A percentile compares a stretch with the other conserved stretches of the same genome.
phyloP scores from a whole-genome alignment of 2,888 invertebrate genomes.

The Fragum sueziense region DNA sequence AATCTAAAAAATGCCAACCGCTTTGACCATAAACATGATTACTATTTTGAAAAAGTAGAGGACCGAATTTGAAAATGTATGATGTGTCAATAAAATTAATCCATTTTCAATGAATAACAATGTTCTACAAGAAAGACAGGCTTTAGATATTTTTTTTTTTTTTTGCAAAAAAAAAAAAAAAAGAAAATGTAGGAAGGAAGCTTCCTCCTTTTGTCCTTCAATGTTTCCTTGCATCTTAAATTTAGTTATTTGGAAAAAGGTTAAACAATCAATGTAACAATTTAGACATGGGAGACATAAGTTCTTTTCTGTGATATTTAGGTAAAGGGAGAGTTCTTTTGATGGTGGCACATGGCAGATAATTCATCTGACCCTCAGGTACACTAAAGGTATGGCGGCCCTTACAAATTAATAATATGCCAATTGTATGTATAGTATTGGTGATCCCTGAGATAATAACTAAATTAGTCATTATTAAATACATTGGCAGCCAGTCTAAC shows the following conservation, averaged over 20 bases:
- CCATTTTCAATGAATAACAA: too few relatives aligned
- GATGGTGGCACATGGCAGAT: constrained; percentile 16
- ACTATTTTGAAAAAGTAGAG: too few relatives aligned
- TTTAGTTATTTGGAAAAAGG: background rate
- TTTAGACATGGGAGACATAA: too few relatives aligned
- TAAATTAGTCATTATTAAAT: constrained; percentile 18
- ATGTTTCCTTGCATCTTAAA: background rate
- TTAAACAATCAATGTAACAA: background rate
- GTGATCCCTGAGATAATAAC: constrained; percentile 1
- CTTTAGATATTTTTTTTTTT: too few relatives aligned
- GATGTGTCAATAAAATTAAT: too few relatives aligned
- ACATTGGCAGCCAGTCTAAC: background rate
- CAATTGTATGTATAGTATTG: constrained; percentile 14
- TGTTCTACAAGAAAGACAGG: too few relatives aligned
- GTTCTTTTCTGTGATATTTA: too few relatives aligned
- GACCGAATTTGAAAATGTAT: too few relatives aligned
- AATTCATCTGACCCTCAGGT: constrained; percentile 19
- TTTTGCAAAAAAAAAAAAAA: too few relatives aligned
- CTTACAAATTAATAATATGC: constrained; percentile 9
- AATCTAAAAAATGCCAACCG: too few relatives aligned
- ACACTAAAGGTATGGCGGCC: constrained; percentile 4
- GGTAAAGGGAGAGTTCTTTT: constrained; percentile 15
- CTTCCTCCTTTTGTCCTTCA: background rate
- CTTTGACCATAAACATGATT: too few relatives aligned
- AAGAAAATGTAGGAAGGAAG: background rate